A percentile compares a stretch with the other conserved stretches of the same genome.
Evolutionary conservation across 2,888 invertebrate genomes (phyloP).

Genomic region (Acrocera orbiculus): DNA sequence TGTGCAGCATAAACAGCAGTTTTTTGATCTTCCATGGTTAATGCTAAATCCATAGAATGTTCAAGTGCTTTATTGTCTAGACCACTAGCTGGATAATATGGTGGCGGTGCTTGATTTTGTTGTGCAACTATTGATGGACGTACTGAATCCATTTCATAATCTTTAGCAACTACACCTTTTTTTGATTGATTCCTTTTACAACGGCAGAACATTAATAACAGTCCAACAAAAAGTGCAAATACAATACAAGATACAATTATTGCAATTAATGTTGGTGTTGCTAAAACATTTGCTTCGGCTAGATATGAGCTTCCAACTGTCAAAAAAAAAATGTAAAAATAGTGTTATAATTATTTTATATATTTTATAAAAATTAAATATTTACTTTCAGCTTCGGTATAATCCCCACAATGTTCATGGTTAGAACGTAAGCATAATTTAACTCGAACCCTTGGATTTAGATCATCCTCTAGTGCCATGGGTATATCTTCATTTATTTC

Average conservation of each 20-base stretch:
- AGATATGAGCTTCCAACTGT: constrained; percentile 67
- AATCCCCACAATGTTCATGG: constrained; percentile 67
- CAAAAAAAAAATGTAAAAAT: constrained; percentile 14
- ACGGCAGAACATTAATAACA: constrained; percentile 68
- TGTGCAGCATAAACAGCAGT: constrained; percentile 68
- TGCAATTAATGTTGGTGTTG: constrained; percentile 61
- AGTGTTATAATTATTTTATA: not conserved
- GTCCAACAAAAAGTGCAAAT: constrained; percentile 55
- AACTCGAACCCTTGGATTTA: constrained; percentile 48
- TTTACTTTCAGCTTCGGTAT: constrained; percentile 70
- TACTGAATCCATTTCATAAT: constrained; percentile 80
- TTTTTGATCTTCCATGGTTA: constrained; percentile 72
- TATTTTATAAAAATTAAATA: constrained; percentile 15
- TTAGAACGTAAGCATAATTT: constrained; percentile 67
- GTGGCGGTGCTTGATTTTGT: constrained; percentile 73
- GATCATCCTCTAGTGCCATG: constrained; percentile 40
- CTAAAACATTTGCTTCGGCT: constrained; percentile 56
- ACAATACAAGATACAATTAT: constrained; percentile 64
- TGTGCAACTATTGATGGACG: constrained; percentile 71
- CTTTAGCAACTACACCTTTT: constrained; percentile 64
- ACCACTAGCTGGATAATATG: constrained; percentile 73
- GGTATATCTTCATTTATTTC: constrained; percentile 33
- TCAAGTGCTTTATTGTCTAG: constrained; percentile 85
- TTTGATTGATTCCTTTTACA: constrained; percentile 67
- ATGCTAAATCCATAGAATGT: constrained; percentile 69